A percentile compares a stretch with the other conserved stretches of the same genome.
Evolutionary conservation across 2,797 vertebrate genomes (phyloP).

Genomic region (Eulemur coronatus): DNA sequence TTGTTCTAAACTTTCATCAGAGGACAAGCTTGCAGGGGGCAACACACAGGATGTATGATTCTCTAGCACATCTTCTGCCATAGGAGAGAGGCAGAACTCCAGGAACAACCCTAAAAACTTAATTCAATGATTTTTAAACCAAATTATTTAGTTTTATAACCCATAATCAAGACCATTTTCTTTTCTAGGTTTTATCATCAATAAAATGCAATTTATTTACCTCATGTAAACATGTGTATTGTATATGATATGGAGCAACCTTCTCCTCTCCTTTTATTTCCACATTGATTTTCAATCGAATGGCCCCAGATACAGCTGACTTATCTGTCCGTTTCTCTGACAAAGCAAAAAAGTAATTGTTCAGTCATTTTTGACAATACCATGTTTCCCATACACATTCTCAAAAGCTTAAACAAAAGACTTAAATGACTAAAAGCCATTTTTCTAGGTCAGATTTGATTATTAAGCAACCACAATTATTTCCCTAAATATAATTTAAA

Average conservation of each 20-base stretch:
- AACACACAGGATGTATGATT: background rate
- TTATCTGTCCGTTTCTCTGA: constrained; percentile 98
- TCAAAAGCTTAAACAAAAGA: background rate
- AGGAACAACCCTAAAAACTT: background rate
- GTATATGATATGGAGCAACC: constrained; percentile 96
- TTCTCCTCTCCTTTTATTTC: constrained; percentile 99
- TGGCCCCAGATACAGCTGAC: constrained; percentile 97
- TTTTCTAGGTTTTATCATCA: background rate
- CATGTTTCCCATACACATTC: background rate
- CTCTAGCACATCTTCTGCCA: no score
- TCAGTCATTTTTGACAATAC: constrained; percentile 10
- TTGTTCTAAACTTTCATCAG: background rate
- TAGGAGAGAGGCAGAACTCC: background rate
- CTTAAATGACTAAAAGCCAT: background rate
- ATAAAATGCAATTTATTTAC: constrained; percentile 80
- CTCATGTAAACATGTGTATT: constrained; percentile 98
- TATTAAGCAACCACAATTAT: background rate
- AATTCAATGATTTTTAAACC: background rate
- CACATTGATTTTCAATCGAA: constrained; percentile 97
- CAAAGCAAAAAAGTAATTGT: background rate
- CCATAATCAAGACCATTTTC: background rate
- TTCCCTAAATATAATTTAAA: background rate
- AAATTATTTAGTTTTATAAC: background rate
- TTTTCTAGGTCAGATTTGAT: background rate
- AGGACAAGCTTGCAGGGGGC: background rate